Conservation (phyloP, 2,113 vertebrate species). For the Nettapus auritus region DNA sequence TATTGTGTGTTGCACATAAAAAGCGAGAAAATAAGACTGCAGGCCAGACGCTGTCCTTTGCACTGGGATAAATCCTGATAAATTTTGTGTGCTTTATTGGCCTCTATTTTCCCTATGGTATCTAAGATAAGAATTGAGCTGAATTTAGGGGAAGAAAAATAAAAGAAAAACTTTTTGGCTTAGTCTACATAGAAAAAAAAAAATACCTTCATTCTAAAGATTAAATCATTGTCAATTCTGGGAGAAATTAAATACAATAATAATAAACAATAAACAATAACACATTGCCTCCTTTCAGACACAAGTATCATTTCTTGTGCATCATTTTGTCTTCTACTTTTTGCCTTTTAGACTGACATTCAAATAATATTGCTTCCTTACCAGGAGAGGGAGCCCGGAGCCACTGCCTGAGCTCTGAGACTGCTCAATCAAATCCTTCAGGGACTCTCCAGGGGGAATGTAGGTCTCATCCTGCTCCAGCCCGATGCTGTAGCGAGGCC, state of each 20-base stretch:
- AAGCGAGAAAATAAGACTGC: background rate
- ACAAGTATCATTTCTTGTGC: background rate
- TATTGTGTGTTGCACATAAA: background rate
- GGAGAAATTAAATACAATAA: background rate
- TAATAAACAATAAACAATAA: background rate
- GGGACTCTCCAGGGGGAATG: slow-evolving; percentile 91
- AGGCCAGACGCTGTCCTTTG: background rate
- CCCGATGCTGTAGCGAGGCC: slow-evolving; percentile 91
- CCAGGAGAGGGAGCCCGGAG: slow-evolving; percentile 98
- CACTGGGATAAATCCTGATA: background rate
- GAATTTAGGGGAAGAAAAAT: background rate
- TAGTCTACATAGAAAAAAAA: background rate
- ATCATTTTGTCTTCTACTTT: background rate
- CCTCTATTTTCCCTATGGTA: background rate
- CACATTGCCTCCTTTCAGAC: background rate
- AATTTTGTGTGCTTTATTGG: background rate
- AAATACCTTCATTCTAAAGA: background rate
- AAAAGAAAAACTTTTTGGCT: background rate
- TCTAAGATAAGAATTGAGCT: background rate
- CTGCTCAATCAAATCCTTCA: slow-evolving; percentile 95
- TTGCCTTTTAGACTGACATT: background rate
- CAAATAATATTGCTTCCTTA: slow-evolving; percentile 69
- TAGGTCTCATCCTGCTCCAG: slow-evolving; percentile 93
- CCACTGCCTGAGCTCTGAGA: slow-evolving; percentile 97
- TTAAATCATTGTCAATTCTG: background rate